Conservation (phyloP, 2,113 vertebrate species). For the Crotophaga sulcirostris region DNA sequence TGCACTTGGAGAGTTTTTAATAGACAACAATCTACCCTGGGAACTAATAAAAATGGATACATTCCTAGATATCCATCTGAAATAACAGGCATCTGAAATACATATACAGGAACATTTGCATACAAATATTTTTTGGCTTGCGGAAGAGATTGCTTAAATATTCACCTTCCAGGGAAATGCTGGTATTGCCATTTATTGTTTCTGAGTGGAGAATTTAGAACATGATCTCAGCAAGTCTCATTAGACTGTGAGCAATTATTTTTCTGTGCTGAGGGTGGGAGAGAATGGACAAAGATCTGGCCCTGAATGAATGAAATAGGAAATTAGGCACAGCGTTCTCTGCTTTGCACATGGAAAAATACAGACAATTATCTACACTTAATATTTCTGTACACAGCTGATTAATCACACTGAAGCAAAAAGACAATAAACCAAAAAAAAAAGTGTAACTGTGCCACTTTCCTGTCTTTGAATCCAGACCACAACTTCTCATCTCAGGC, state of each 20-base stretch:
- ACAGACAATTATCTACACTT: neutral
- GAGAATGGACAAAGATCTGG: neutral
- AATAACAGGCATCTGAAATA: constrained; percentile 8
- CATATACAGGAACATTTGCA: constrained; percentile 18
- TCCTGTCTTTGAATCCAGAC: neutral
- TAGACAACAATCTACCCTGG: neutral
- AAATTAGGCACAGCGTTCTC: neutral
- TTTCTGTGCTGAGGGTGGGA: neutral
- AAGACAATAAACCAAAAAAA: neutral
- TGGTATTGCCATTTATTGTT: neutral
- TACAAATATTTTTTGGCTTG: neutral
- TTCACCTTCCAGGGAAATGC: constrained; percentile 3
- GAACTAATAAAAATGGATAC: constrained; percentile 3
- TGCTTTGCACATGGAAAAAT: neutral
- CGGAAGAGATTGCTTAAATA: neutral
- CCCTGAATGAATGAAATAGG: neutral
- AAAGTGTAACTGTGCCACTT: neutral
- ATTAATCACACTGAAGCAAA: neutral
- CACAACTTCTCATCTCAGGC: neutral
- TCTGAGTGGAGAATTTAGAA: constrained; percentile 17
- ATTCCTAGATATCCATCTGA: constrained; percentile 33
- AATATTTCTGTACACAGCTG: neutral
- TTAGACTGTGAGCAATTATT: constrained; percentile 29
- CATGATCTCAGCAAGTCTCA: constrained; percentile 4
- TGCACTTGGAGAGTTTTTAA: neutral